Percentiles rank a stretch among this genome's conserved stretches.
phyloP scores from a whole-genome alignment of 2,888 invertebrate genomes.

The Limnephilus lunatus region DNA sequence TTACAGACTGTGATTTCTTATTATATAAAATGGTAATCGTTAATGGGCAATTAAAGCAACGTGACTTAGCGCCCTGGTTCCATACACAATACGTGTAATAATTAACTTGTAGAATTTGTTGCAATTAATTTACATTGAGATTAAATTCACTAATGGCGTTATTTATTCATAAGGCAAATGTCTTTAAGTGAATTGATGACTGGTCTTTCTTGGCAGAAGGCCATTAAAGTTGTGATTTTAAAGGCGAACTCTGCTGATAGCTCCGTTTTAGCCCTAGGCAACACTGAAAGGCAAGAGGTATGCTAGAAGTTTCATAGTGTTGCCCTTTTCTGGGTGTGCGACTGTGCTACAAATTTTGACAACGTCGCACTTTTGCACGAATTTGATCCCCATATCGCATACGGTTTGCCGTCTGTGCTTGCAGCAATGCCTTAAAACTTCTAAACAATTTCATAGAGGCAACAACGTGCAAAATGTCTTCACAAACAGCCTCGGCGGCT shows the following conservation, averaged over 20 bases:
- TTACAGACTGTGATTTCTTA: background rate
- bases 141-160: background rate
- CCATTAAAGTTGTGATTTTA: background rate
- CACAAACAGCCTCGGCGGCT: no score
- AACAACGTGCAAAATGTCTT: no score
- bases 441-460: no score
- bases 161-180: background rate
- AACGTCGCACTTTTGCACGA: no score
- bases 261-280: background rate
- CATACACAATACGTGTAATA: background rate
- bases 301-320: no score
- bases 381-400: no score
- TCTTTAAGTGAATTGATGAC: background rate
- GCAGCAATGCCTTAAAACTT: no score
- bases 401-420: no score
- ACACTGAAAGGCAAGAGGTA: background rate
- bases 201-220: background rate
- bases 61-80: conserved; percentile 2
- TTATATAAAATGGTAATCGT: background rate
- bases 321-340: no score
- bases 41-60: background rate
- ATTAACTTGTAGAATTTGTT: background rate
- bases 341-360: background rate
- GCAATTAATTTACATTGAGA: background rate
- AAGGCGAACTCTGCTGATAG: no score